phyloP scores from a whole-genome alignment of 2,888 invertebrate species.

The Synergus laeviventris region DNA sequence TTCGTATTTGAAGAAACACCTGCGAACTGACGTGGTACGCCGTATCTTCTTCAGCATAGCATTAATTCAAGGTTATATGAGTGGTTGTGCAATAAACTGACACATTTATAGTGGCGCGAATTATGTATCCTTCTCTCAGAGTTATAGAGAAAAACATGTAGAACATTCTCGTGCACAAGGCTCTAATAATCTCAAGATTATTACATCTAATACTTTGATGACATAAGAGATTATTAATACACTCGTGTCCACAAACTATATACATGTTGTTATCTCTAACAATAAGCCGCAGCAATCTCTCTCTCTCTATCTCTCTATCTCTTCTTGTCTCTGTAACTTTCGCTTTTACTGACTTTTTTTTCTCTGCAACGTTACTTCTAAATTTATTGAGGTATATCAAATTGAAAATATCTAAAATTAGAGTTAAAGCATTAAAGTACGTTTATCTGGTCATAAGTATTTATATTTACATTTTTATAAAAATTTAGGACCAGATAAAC shows the following conservation, averaged over 20 bases:
- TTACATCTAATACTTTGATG: constrained; percentile 20
- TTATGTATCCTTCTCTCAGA: constrained; percentile 20
- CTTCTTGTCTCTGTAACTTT: too few species aligned
- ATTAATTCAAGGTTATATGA: constrained; percentile 46
- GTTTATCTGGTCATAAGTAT: too few species aligned
- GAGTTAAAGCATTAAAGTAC: too few species aligned
- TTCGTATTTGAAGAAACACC: constrained; percentile 24
- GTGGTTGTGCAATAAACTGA: constrained; percentile 47
- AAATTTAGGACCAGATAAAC: too few species aligned
- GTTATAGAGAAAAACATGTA: neutral
- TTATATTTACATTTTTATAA: too few species aligned
- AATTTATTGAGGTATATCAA: too few species aligned
- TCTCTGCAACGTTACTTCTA: too few species aligned
- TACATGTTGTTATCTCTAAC: constrained; percentile 1
- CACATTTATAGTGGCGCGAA: constrained; percentile 42
- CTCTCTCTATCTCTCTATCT: too few species aligned
- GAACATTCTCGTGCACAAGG: neutral
- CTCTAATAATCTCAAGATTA: constrained; percentile 29
- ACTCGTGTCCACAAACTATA: neutral
- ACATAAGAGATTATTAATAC: constrained; percentile 28
- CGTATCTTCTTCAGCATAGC: constrained; percentile 19
- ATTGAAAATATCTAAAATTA: too few species aligned
- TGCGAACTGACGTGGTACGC: neutral
- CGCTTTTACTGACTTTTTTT: too few species aligned
- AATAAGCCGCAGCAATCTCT: neutral